Evolutionary conservation across 2,113 vertebrate species (phyloP), one percentile per base, ranked within the genome.

Genomic region (Hippocampus abdominalis): DNA sequence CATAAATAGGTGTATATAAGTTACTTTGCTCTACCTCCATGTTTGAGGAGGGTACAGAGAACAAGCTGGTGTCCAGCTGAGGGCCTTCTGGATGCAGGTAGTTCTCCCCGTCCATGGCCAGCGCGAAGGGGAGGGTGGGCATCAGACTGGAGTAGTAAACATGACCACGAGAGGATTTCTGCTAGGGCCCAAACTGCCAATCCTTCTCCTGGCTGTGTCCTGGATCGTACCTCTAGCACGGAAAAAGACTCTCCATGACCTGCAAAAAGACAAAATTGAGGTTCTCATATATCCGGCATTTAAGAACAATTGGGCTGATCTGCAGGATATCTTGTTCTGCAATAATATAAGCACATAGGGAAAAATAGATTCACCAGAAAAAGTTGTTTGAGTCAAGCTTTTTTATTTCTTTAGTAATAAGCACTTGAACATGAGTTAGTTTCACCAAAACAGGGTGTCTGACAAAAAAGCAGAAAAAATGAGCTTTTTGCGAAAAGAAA

Each of bases 31-130:
- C 6, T 85, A 90, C 91, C 91, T 91, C 90, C 81, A 89, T 83
- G 72, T 88, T 82, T 61, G 89, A 64, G 56, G 88, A n/a, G 70
- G 81, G 32, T 74, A 85, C 74, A 67, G 90, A 81, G 84, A 88
- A 91, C 77, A 91, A 68, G 82, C 77, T 86, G 76, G 78, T 83
- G 81, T 93, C 90, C 79, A 91, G 74, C 84, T 90, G 91, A 69
- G 89, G 85, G 73, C 89, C 90, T 71, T 92, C 91, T 73, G 90
- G 89, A 89, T 91, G 91, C 83, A 92, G 86, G 88, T 89, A 92
- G 87, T 90, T 91, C 86, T 92, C 91, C 91, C 88, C 89, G 81
- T 93, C 92, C 92, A 93, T 93, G 89, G 83, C 91, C 87, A 89
- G 85, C 56, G 88, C 83, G 87, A 88, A 88, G 76, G 86, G 88